Conservation (phyloP, 2,888 invertebrate genomes). For the Macrosoma leucophasiata region DNA sequence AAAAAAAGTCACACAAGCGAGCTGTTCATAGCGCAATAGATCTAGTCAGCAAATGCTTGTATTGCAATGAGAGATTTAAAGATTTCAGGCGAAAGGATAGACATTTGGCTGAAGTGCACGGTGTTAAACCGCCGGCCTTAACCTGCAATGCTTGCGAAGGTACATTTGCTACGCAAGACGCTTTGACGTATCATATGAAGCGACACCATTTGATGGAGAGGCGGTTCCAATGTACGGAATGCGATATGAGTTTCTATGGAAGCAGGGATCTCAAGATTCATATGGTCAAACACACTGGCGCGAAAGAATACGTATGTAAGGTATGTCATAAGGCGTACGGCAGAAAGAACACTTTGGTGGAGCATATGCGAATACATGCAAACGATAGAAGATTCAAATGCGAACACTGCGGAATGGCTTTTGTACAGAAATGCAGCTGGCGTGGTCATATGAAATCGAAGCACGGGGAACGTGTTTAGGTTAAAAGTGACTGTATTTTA, state of each 20-base stretch:
- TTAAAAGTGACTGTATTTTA: too few relatives aligned
- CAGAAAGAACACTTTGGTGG: conserved; percentile 29
- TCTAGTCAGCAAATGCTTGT: conserved; percentile 37
- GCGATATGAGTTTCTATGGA: conserved; percentile 31
- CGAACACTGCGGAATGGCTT: conserved; percentile 32
- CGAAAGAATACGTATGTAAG: conserved; percentile 29
- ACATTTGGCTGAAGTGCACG: conserved; percentile 31
- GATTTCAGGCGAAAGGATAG: conserved; percentile 18
- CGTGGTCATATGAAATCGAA: conserved; percentile 31
- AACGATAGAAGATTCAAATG: conserved; percentile 36
- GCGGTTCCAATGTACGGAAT: conserved; percentile 27
- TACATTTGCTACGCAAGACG: conserved; percentile 26
- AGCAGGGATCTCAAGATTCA: conserved; percentile 39
- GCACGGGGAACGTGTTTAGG: conserved; percentile 28
- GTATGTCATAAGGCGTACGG: conserved; percentile 31
- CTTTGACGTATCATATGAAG: conserved; percentile 30
- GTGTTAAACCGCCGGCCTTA: conserved; percentile 20
- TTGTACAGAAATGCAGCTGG: conserved; percentile 38
- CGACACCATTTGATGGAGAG: conserved; percentile 32
- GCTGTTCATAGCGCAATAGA: conserved; percentile 34
- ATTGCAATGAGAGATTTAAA: conserved; percentile 25
- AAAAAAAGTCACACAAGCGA: conserved; percentile 11
- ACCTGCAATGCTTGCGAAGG: conserved; percentile 36
- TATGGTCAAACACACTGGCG: conserved; percentile 44
- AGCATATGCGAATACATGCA: conserved; percentile 41